Base-by-base conservation (phyloP, 1,140 invertebrate genomes). In the Achatina immaculata region DNA sequence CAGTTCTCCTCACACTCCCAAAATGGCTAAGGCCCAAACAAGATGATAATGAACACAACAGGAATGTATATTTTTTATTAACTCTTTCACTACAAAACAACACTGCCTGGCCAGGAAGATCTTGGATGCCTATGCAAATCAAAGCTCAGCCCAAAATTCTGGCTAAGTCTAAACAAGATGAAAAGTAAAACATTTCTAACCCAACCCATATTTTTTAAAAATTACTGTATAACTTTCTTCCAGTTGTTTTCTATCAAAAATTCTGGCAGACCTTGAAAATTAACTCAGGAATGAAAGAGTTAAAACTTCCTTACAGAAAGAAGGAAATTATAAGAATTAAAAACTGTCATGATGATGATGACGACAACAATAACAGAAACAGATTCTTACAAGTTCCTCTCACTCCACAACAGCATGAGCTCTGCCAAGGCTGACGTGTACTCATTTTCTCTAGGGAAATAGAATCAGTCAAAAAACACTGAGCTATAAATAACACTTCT, bases 381-480 rank as follows among this genome's bases (percentile, higher is more conserved):
- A 38, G 34, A 36, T 38, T 6, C 9, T 66, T 38, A 66, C 65
- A 66, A 34, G n/a, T 2, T 66, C 16, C 65, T 34, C 14, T 66
- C 65, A 36, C n/a, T 66, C 65, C 65, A 66, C 14, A 66, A n/a
- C 4, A n/a, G 3, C 65, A 66, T 66, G n/a, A 66, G 65, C 65
- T 66, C 31, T 1, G 36, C 11, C 65, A 66, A 14, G 2, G 65
- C 65, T 34, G 65, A 36, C 14, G n/a, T 66, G 65, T 66, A 66
- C 9, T 34, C 65, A 66, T 66, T 66, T 66, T 66, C 36, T 38
- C 65, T 66, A 31, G 4, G 36, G 36, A 66, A 7, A 36, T 24
- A 62, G 24, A 62, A 62, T 11, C 24, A 51, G 48, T 51, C 48
- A 51, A 51, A 14, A 14, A 51, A 14, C 24, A 51, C 24, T 51